Evolutionary conservation across 2,113 vertebrate genomes (phyloP).

Genomic region (Podiceps cristatus): DNA sequence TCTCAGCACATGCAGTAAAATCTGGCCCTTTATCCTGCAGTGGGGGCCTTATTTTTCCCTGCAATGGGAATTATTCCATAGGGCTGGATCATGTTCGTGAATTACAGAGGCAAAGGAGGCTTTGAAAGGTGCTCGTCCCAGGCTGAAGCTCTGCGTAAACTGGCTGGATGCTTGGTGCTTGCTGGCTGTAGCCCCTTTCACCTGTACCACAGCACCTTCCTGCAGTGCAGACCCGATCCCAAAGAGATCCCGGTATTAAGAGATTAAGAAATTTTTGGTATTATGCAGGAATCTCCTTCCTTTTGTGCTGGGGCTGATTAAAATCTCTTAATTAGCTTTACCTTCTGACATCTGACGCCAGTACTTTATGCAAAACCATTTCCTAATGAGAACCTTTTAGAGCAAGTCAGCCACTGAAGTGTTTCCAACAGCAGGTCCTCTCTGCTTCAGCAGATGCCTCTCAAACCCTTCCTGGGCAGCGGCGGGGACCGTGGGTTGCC

Average conservation of each 20-base stretch:
- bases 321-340: constrained; percentile 11
- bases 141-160: neutral
- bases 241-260: neutral
- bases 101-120: neutral
- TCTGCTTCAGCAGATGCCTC: neutral
- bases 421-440: neutral
- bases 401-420: neutral
- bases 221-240: neutral
- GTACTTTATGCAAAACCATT: constrained; percentile 4
- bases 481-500: neutral
- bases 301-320: constrained; percentile 2
- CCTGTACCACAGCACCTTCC: neutral
- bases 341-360: neutral
- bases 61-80: neutral
- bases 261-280: neutral
- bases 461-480: neutral
- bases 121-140: neutral
- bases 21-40: neutral
- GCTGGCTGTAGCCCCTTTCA: neutral
- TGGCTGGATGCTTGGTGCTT: neutral
- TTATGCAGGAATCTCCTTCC: neutral
- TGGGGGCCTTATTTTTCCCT: constrained; percentile 7
- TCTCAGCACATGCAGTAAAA: neutral
- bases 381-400: neutral
- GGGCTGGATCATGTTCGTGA: neutral